A percentile compares a stretch with the other conserved stretches of the same genome.
phyloP scores from a whole-genome alignment of 2,113 vertebrate species.

The Gymnocephalus cernua region DNA sequence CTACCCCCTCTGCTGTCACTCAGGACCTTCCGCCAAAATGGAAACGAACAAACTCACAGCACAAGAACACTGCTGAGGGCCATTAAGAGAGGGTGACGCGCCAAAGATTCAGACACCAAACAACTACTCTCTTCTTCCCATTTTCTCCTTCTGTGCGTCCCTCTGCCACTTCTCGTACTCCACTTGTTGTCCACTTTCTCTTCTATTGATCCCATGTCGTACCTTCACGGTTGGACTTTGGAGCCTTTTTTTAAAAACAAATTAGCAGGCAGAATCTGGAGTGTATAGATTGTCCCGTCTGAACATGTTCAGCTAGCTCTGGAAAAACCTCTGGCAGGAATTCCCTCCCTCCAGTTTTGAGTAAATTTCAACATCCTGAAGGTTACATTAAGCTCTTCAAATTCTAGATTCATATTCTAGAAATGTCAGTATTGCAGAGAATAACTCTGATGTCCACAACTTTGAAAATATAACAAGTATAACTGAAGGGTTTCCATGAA shows the following conservation, averaged over 20 bases:
- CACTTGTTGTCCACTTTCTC: too few species aligned
- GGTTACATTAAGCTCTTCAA: too few species aligned
- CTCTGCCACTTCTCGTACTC: not conserved
- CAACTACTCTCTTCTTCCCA: not conserved
- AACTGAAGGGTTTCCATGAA: too few species aligned
- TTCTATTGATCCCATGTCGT: not conserved
- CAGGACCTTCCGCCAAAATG: not conserved
- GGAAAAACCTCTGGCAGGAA: not conserved
- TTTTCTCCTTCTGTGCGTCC: not conserved
- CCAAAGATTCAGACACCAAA: slow-evolving; percentile 7
- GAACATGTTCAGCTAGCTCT: not conserved
- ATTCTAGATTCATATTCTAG: not conserved
- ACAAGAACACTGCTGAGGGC: slow-evolving; percentile 15
- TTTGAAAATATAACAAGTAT: too few species aligned
- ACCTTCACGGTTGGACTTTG: not conserved
- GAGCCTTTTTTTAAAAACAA: not conserved
- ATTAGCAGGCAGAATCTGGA: not conserved
- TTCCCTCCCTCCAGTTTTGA: not conserved
- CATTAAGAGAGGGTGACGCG: slow-evolving; percentile 6
- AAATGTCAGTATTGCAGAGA: not conserved
- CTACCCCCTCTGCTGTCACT: slow-evolving; percentile 13
- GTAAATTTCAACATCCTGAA: not conserved
- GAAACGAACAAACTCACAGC: slow-evolving; percentile 23
- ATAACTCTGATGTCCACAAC: not conserved
- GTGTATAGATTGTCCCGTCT: not conserved